Evolutionary conservation across 2,797 vertebrate genomes (phyloP), one percentile per base, ranked within the genome.

Genomic region (Coilia nasus): DNA sequence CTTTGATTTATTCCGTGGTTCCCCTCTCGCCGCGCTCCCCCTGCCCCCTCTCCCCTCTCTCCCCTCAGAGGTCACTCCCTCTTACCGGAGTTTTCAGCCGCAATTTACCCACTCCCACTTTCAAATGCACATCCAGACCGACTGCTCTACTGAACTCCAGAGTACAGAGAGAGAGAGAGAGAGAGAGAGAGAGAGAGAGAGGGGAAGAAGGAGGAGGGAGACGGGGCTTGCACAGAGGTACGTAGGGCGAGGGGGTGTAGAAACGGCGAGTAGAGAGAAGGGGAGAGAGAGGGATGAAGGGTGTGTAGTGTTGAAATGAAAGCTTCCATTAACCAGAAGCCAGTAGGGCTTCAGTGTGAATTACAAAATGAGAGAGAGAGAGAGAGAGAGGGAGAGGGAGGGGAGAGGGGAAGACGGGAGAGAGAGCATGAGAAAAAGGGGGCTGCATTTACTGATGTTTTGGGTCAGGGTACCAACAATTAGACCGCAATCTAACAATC

Each of bases 1-100:
- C 91, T 94, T 94, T 93, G 92, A 93, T 94, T 93, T 89, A 86
- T 88, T 88, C 87, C 64, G 56, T 82, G 84, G 84, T 7, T 10
- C 50, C 50, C 3, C 80, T 81, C 57, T 10, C 25, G 41, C 64
- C 17, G 31, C 6, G 31, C 82, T 85, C 83, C 82, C 86, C 83
- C 83, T 62, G 56, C 50, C 85, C 87, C 62, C 83, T 84, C 84
- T 25, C 57, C 81, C 85, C 62, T 17, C 64, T 71, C 83, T 83
- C 84, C 84, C 83, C 87, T 83, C 84, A 71, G 80, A 87, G 88
- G 83, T 88, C 87, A 89, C 84, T 85, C 19, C 41, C 17, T 85
- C 87, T 83, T 83, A 83, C 57, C 60, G 80, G 60, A 86, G 85
- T 89, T 88, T 89, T 87, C 71, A 46, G 82, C 83, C 60, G 81